A percentile compares a stretch with the other conserved stretches of the same genome.
These are phyloP conservation scores for Tetrao urogallus DNA, from an alignment of 2,113 vertebrate genomes.

Conservation along the genomic window DNA sequence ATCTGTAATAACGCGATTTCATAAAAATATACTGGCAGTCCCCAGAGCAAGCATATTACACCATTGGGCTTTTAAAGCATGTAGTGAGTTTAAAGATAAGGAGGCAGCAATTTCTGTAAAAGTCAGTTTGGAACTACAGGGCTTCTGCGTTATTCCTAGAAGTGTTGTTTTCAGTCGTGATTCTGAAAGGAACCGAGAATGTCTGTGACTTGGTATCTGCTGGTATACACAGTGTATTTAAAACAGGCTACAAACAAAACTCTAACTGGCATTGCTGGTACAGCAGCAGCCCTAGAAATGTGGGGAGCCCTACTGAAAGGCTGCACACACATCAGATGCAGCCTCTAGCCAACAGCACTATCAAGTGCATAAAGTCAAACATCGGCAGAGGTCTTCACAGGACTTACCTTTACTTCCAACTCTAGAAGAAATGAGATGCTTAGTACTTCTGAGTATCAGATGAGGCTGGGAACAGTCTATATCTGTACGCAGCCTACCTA, in stretches of 20 bases:
- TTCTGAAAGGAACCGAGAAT: neutral
- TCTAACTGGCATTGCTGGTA: neutral
- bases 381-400: neutral
- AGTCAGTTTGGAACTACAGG: neutral
- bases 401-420: neutral
- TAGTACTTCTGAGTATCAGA: neutral
- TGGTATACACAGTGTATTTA: fast-evolving
- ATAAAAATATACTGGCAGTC: neutral
- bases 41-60: neutral
- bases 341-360: neutral
- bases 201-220: neutral
- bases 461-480: neutral
- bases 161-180: neutral
- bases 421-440: neutral
- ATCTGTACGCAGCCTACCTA: neutral
- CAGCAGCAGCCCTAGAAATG: neutral
- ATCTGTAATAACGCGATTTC: neutral
- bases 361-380: neutral
- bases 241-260: neutral
- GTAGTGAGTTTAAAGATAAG: neutral
- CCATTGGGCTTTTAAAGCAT: neutral
- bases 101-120: neutral
- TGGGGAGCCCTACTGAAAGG: neutral
- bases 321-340: fast-evolving
- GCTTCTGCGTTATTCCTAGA: neutral